Conservation (phyloP, 53 echinoderm and acorn worm genomes). For the Antedon mediterranea region DNA sequence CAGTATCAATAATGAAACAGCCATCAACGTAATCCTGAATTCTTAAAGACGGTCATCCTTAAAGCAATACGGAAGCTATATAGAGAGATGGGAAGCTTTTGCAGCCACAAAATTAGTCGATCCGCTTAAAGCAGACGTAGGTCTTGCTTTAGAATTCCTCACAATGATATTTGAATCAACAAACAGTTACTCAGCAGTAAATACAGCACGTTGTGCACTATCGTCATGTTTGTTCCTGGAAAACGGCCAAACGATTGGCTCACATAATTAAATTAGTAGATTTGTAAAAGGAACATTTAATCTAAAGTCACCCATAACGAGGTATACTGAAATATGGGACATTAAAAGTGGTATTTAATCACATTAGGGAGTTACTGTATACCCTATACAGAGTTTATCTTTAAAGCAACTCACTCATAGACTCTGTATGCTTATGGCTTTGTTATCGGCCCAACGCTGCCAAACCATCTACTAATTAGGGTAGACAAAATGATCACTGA, state of each 20-base stretch:
- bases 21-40: slow-evolving; percentile 18
- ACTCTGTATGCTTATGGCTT: neutral
- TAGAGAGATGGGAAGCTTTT: neutral
- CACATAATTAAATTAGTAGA: slow-evolving; percentile 14
- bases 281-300: slow-evolving; percentile 31
- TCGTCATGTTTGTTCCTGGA: neutral
- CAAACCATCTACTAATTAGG: slow-evolving; percentile 13
- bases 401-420: slow-evolving; percentile 16
- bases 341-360: slow-evolving; percentile 7
- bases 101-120: neutral
- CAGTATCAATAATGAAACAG: too few species aligned
- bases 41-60: slow-evolving; percentile 21
- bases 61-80: neutral
- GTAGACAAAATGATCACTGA: neutral
- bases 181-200: slow-evolving; percentile 17
- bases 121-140: slow-evolving; percentile 1
- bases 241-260: slow-evolving; percentile 3
- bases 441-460: slow-evolving; percentile 7
- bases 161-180: slow-evolving; percentile 15
- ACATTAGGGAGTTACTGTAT: neutral
- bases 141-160: slow-evolving; percentile 13
- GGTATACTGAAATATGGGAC: slow-evolving; percentile 26
- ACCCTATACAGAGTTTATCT: neutral
- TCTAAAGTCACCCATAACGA: slow-evolving; percentile 17
- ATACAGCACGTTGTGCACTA: slow-evolving; percentile 16